Evolutionary conservation across 64 coral and sea anemone genomes (phyloP).

Genomic region (Hydrozoanthus tunicans): DNA sequence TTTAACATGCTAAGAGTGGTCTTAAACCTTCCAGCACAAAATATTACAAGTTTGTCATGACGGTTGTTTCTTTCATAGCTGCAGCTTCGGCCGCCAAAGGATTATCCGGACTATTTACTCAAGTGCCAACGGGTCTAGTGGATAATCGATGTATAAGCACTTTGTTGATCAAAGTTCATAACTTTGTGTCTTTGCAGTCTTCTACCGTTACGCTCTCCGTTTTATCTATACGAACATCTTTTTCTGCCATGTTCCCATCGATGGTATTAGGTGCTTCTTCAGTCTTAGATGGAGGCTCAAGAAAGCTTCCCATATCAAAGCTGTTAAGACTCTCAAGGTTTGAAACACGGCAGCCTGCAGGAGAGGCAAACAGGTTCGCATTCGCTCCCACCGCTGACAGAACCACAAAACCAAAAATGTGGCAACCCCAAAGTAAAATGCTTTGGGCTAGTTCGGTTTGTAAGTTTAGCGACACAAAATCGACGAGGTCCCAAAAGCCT

Average conservation of each 20-base stretch:
- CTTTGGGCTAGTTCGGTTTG: not conserved
- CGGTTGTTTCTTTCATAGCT: no score
- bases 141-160: no score
- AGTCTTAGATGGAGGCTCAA: not conserved
- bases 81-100: no score
- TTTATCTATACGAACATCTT: not conserved
- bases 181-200: no score
- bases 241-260: not conserved
- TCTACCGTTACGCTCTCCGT: no score
- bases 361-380: not conserved
- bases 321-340: not conserved
- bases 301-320: slow-evolving; percentile 39
- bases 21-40: no score
- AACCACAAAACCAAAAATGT: not conserved
- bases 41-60: no score
- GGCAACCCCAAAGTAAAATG: not conserved
- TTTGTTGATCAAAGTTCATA: no score
- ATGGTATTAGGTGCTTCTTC: not conserved
- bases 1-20: no score
- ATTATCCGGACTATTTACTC: no score
- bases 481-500: slow-evolving; percentile 31
- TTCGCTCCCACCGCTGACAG: not conserved
- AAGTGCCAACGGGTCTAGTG: no score
- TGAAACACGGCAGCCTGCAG: slow-evolving; percentile 24
- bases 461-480: not conserved